A percentile compares a stretch with the other conserved stretches of the same genome.
phyloP scores from a whole-genome alignment of 1,140 invertebrate genomes.

The Caerostris darwini region DNA sequence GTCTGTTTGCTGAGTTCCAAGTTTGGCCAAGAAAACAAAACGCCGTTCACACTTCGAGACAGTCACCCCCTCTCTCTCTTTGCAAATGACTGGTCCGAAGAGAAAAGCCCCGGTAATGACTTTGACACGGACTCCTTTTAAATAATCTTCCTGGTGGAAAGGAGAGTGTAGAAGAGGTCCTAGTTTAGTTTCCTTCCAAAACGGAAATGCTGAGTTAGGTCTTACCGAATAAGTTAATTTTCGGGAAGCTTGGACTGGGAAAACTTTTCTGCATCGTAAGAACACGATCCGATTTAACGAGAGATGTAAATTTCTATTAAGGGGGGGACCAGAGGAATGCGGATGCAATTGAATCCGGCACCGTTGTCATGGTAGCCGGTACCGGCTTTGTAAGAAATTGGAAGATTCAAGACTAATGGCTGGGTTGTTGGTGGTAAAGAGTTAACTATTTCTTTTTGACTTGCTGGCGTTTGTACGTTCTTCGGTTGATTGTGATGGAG shows the following conservation, averaged over 20 bases:
- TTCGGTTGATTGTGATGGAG: neutral
- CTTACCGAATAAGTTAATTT: slow-evolving; percentile 35
- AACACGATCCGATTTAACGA: slow-evolving; percentile 47
- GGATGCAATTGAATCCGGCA: slow-evolving; percentile 15
- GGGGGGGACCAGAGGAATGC: slow-evolving; percentile 18
- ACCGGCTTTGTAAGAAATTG: slow-evolving; percentile 5
- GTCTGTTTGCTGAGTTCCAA: neutral
- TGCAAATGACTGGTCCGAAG: neutral
- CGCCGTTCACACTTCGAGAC: slow-evolving; percentile 3
- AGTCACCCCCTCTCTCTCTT: neutral
- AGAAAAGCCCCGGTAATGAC: slow-evolving; percentile 3
- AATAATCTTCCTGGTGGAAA: slow-evolving; percentile 6
- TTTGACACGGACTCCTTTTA: slow-evolving; percentile 42
- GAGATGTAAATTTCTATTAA: slow-evolving; percentile 54
- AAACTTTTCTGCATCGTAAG: slow-evolving; percentile 42
- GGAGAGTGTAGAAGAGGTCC: too few relatives aligned
- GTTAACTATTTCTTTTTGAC: neutral
- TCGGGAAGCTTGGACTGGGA: slow-evolving; percentile 12
- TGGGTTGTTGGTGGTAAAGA: slow-evolving; percentile 21
- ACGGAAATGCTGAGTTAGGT: slow-evolving; percentile 20
- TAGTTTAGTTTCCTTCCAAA: neutral
- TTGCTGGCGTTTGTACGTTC: neutral
- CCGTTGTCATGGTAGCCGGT: neutral
- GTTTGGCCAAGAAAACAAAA: slow-evolving; percentile 13
- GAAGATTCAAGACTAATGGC: slow-evolving; percentile 5